Conservation (phyloP, 2,888 invertebrate genomes). For the Dyspetes luteomarginatus region DNA sequence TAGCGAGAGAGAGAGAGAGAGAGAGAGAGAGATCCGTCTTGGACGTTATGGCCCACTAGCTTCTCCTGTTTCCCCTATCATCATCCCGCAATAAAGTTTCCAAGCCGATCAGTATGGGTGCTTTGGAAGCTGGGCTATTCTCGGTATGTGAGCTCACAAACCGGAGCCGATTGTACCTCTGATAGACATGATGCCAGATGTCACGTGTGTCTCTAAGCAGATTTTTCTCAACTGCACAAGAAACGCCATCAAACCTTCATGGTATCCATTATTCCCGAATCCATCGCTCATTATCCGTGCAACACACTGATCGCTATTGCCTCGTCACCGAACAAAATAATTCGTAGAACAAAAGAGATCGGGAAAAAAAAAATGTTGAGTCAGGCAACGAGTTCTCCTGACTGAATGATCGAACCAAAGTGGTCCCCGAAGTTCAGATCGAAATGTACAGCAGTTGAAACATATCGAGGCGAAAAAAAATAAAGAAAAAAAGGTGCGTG, state of each 20-base stretch:
- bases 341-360: slow-evolving; percentile 30
- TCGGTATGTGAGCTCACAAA: not conserved
- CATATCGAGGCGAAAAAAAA: slow-evolving; percentile 10
- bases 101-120: slow-evolving; percentile 1
- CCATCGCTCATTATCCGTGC: not conserved
- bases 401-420: slow-evolving; percentile 1
- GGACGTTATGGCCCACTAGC: slow-evolving; percentile 8
- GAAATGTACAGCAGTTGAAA: not conserved
- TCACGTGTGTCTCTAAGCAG: slow-evolving; percentile 2
- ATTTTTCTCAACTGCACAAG: not conserved
- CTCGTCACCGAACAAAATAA: slow-evolving; percentile 1
- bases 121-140: not conserved
- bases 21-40: slow-evolving; percentile 27
- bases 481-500: slow-evolving; percentile 7
- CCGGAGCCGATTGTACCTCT: not conserved
- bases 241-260: not conserved
- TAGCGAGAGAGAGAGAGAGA: too few species aligned
- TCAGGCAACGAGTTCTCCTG: slow-evolving; percentile 28
- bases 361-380: slow-evolving; percentile 30
- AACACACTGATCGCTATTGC: not conserved
- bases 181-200: not conserved
- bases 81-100: slow-evolving; percentile 30
- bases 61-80: slow-evolving; percentile 38
- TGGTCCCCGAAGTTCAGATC: slow-evolving; percentile 19
- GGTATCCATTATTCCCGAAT: not conserved